phyloP scores from a whole-genome alignment of 2,113 vertebrate genomes.

The Procapra przewalskii region DNA sequence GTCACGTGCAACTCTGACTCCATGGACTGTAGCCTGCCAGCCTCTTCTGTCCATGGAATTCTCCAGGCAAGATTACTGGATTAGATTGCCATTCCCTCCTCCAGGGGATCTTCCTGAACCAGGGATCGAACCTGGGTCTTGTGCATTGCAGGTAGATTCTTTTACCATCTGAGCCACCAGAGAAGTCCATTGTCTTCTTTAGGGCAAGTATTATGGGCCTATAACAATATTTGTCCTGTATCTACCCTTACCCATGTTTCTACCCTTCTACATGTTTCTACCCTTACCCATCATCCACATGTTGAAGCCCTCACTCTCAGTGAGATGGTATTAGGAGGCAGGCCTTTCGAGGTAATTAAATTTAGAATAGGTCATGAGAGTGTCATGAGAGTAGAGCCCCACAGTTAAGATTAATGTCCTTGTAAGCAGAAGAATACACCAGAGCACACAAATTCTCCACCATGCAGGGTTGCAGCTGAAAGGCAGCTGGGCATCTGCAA shows the following conservation, averaged over 20 bases:
- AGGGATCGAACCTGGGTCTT: neutral
- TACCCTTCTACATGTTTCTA: neutral
- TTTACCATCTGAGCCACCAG: neutral
- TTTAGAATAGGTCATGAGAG: neutral
- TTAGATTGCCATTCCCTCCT: neutral
- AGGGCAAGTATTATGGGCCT: neutral
- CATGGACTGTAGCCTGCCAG: neutral
- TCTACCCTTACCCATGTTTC: neutral
- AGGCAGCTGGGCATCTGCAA: neutral
- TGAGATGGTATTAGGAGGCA: neutral
- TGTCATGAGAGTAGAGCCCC: neutral
- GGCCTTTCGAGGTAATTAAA: neutral
- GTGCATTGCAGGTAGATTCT: neutral
- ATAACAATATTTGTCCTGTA: neutral
- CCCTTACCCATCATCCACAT: neutral
- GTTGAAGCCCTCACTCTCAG: neutral
- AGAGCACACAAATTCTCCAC: neutral
- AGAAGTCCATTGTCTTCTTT: neutral
- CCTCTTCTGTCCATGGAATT: neutral
- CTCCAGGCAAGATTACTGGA: neutral
- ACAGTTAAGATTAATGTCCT: neutral
- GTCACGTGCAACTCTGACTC: neutral
- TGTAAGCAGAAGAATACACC: neutral
- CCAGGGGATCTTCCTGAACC: neutral
- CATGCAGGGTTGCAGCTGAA: neutral